Base-by-base conservation (phyloP, 2,113 vertebrate genomes). In the Esox niger region DNA sequence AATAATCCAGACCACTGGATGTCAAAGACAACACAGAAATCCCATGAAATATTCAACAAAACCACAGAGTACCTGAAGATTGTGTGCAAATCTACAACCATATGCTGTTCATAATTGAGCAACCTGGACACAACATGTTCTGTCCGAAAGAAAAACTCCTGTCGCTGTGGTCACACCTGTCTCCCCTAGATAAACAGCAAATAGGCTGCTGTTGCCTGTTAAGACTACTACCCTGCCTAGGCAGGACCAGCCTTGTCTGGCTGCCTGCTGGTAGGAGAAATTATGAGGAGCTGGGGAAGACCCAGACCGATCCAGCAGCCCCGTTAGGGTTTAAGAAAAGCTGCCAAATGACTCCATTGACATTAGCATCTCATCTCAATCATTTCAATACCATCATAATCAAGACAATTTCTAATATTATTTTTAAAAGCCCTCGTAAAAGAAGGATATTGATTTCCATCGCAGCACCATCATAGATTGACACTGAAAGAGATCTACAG, bases 311-410 rank as follows among this genome's bases (percentile, higher is more conserved):
- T 17, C 79, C 73, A 79, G 80, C 82, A 86, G 76, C 66, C 64
- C 86, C 78, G 88, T 88, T 86, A 88, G 69, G 73, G 63, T 81
- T 86, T 69, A 68, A 88, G 85, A 73, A 85, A 76, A 84, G 78
- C 81, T 85, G 75, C 76, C 82, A 88, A 90, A 90, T 85, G 62
- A 86, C 83, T 87, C 75, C 75, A 80, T 58, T 84, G 82, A 81
- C 82, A 84, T 85, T 86, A 85, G 82, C 75, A 82, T 81, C 85
- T 79, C 79, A 83, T 85, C 84, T 89, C 83, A 83, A 89, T 90
- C 86, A 87, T 88, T 84, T 87, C 85, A 88, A 87, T 83, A 80
- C 79, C 66, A 73, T 79, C 80, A 83, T 90, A 86, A 90, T 87
- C 79, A 82, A 81, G 74, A 82, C 73, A 66, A 82, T 81, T 86